phyloP scores from a whole-genome alignment of 2,888 invertebrate species.

The Cephus pulcher region DNA sequence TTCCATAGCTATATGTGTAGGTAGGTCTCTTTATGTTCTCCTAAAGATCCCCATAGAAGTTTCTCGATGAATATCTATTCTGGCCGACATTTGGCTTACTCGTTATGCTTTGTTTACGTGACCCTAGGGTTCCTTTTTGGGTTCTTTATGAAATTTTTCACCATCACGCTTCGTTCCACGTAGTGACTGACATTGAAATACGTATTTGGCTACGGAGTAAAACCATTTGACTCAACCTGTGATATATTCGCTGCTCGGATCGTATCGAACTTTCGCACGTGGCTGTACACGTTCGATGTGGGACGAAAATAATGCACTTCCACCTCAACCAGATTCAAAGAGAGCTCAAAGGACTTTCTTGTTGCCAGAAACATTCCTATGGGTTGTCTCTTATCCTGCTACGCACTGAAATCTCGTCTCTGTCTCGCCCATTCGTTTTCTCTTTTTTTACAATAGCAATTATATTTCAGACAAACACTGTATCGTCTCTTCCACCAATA shows the following conservation, averaged over 20 bases:
- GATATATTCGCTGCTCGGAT: neutral
- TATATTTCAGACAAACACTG: neutral
- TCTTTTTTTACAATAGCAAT: neutral
- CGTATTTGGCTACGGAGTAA: neutral
- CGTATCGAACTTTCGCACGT: neutral
- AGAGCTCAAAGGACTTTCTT: neutral
- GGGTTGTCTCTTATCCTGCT: neutral
- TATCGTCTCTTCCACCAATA: neutral
- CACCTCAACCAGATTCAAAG: neutral
- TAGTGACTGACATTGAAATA: neutral
- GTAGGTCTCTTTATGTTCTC: neutral
- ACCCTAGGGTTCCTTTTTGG: neutral
- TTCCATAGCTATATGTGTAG: neutral
- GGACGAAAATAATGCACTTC: neutral
- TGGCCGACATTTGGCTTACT: neutral
- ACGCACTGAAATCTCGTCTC: neutral
- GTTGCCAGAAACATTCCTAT: neutral
- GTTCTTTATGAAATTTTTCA: neutral
- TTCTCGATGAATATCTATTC: neutral
- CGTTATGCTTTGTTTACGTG: neutral
- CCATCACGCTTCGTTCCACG: neutral
- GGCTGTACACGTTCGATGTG: neutral
- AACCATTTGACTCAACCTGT: neutral
- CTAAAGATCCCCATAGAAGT: neutral
- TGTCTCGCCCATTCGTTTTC: neutral